A percentile compares a stretch with the other conserved stretches of the same genome.
Evolutionary conservation across 2,113 vertebrate species (phyloP).

Genomic region (Phylloscopus trochilus): DNA sequence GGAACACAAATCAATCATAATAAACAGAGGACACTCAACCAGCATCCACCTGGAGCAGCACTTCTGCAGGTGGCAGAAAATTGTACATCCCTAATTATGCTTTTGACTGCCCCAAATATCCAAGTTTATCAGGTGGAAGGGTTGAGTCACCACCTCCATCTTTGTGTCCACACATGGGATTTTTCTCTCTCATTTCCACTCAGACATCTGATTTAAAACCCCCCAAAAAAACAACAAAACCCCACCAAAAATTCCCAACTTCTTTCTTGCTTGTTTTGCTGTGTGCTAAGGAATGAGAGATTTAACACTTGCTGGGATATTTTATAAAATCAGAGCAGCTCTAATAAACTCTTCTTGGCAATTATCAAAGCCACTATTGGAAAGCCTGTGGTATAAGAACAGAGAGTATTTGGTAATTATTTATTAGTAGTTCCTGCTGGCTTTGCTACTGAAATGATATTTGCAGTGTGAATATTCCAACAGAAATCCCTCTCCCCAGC

Average conservation of each 20-base stretch:
- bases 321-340: not conserved
- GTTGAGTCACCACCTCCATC: not conserved
- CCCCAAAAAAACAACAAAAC: no score
- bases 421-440: not conserved
- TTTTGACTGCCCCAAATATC: not conserved
- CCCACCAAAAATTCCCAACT: not conserved
- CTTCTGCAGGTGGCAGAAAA: not conserved
- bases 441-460: not conserved
- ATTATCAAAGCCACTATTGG: not conserved
- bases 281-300: not conserved
- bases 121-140: not conserved
- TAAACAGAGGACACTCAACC: not conserved
- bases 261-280: not conserved
- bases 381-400: not conserved
- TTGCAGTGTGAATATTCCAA: not conserved
- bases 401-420: not conserved
- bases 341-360: not conserved
- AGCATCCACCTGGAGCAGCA: not conserved
- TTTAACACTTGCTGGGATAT: not conserved
- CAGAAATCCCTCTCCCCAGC: not conserved
- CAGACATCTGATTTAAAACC: not conserved
- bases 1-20: not conserved
- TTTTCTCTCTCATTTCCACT: not conserved
- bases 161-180: not conserved
- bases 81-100: not conserved